These are phyloP conservation scores for Zoanthus solanderi DNA, from an alignment of 92 coral and sea anemone species.

Conservation along the genomic window DNA sequence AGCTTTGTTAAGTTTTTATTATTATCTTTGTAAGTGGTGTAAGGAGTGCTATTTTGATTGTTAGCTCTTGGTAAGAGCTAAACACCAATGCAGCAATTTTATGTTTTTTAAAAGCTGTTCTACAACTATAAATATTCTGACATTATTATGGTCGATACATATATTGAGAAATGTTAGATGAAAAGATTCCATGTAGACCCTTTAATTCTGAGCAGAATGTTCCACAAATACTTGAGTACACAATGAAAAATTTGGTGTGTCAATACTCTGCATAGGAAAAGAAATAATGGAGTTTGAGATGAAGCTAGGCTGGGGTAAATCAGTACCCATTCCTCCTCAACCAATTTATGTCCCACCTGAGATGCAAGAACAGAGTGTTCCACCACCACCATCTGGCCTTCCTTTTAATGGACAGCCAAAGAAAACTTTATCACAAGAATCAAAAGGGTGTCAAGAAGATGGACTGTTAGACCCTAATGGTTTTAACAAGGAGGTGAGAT, in stretches of 20 bases:
- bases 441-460: background rate
- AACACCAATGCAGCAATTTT: too few species aligned
- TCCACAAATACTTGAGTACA: background rate
- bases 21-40: background rate
- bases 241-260: background rate
- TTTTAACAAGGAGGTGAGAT: background rate
- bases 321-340: slow-evolving; percentile 98
- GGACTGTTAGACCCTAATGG: background rate
- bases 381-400: slow-evolving; percentile 98
- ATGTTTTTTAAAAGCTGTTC: too few species aligned
- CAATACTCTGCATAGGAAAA: slow-evolving; percentile 67
- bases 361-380: slow-evolving; percentile 94
- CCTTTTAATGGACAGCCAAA: slow-evolving; percentile 51
- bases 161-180: too few species aligned
- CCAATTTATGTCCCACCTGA: slow-evolving; percentile 99
- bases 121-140: too few species aligned
- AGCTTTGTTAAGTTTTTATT: background rate
- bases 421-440: background rate
- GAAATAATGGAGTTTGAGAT: slow-evolving; percentile 96
- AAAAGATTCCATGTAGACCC: too few species aligned
- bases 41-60: background rate
- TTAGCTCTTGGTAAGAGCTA: background rate
- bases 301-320: slow-evolving; percentile 99
- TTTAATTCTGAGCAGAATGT: too few species aligned
- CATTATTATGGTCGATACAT: too few species aligned